phyloP scores from a whole-genome alignment of 1,140 invertebrate species.

The Glomeris maerens region DNA sequence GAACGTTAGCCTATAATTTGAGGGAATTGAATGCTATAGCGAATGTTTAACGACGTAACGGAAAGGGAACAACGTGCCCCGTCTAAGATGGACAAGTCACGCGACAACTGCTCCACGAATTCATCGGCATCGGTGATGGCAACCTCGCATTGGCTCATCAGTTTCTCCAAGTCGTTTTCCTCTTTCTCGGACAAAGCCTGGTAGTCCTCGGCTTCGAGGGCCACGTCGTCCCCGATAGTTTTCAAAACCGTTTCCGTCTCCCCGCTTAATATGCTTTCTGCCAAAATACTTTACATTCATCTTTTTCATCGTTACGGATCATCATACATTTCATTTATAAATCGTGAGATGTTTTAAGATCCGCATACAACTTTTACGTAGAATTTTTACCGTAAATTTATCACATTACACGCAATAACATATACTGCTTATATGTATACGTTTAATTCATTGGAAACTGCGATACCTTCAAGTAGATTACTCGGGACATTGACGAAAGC shows the following conservation, averaged over 20 bases:
- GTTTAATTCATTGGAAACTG: no score
- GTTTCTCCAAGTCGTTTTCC: slow-evolving; percentile 53
- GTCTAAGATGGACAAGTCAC: slow-evolving; percentile 67
- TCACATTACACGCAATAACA: no score
- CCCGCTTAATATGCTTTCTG: slow-evolving; percentile 11
- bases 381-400: not conserved
- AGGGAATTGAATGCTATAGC: slow-evolving; percentile 1
- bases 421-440: no score
- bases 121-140: slow-evolving; percentile 71
- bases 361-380: no score
- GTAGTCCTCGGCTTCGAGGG: slow-evolving; percentile 46
- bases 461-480: slow-evolving; percentile 37
- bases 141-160: slow-evolving; percentile 58
- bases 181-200: slow-evolving; percentile 71
- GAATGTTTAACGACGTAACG: not conserved
- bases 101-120: slow-evolving; percentile 66
- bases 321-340: no score
- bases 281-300: slow-evolving; percentile 1
- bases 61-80: slow-evolving; percentile 39
- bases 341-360: no score
- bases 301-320: not conserved
- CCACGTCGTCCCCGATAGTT: slow-evolving; percentile 19
- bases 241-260: slow-evolving; percentile 9
- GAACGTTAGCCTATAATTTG: slow-evolving; percentile 59
- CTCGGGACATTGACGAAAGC: slow-evolving; percentile 64